A percentile compares a stretch with the other conserved stretches of the same genome.
These are phyloP conservation scores for Bombus picipes DNA, from an alignment of 1,140 invertebrate genomes.

Conservation along the genomic window DNA sequence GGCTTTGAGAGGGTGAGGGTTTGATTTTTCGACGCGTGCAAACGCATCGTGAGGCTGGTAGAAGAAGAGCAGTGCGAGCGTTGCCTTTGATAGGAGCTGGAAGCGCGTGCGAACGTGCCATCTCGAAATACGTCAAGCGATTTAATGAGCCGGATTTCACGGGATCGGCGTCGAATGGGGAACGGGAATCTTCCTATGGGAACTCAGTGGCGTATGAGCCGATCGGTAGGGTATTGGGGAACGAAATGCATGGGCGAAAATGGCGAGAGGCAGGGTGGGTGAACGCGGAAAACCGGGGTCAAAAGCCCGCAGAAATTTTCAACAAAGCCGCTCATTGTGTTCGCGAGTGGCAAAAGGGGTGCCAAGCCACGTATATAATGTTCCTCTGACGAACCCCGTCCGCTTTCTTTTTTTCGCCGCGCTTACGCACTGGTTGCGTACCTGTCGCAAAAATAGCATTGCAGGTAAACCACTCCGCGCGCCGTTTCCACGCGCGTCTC, in stretches of 20 bases:
- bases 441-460: slow-evolving; percentile 39
- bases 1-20: background rate
- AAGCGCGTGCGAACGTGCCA: slow-evolving; percentile 40
- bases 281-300: slow-evolving; percentile 51
- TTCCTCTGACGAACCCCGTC: slow-evolving; percentile 10
- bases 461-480: slow-evolving; percentile 22
- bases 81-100: slow-evolving; percentile 48
- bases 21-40: slow-evolving; percentile 25
- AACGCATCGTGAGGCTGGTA: background rate
- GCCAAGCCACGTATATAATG: slow-evolving; percentile 37
- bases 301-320: slow-evolving; percentile 65
- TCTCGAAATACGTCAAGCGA: slow-evolving; percentile 60
- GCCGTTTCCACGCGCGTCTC: background rate
- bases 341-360: slow-evolving; percentile 41
- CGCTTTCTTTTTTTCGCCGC: background rate
- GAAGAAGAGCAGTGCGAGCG: background rate
- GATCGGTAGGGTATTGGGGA: slow-evolving; percentile 44
- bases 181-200: slow-evolving; percentile 44
- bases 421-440: slow-evolving; percentile 45
- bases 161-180: slow-evolving; percentile 55
- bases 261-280: background rate
- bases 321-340: slow-evolving; percentile 48
- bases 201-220: slow-evolving; percentile 36
- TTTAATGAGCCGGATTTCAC: slow-evolving; percentile 72
- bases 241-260: slow-evolving; percentile 41